Evolutionary conservation across 2,113 vertebrate species (phyloP), one percentile per base, ranked within the genome.

Genomic region (Leucopsar rothschildi): DNA sequence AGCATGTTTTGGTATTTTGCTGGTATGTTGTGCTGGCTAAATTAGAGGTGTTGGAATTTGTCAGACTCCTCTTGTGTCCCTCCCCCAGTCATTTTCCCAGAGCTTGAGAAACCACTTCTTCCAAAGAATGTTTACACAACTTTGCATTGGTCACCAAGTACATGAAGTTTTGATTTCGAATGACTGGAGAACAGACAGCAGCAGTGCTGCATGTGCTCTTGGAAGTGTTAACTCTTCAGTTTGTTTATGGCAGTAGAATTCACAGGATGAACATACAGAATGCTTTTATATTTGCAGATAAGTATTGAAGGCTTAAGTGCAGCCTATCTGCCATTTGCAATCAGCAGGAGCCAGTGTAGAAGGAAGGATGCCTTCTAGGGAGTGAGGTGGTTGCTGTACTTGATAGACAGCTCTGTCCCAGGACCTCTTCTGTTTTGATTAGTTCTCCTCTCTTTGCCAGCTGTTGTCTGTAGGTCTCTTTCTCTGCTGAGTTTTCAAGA

Each of bases 41-140:
- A 82, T 77, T 55, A 82, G 87, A 94, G 59, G 87, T 92, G 70
- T 82, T 88, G 91, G 95, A 95, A 95, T 97, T 95, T 92, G 59
- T 94, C 66, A 64, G 83, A 27, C 8, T 90, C 35, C 23, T 59
- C 66, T 71, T 78, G 50, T 40, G 27, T 77, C 44, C 60, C 22
- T 81, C 17, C 45, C 56, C 23, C 35, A 80, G 24, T 55, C 42
- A 25, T 91, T 96, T 95, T 94, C 81, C 82, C 66, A 92, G 81
- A 96, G 66, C 63, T 83, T 92, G 75, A 84, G 87, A 95, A 96
- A 83, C 47, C 49, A 83, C 39, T 57, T 95, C 66, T 83, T 93
- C 85, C 53, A 29, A 63, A 95, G 68, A 96, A 92, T 95, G 75
- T 97, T 96, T 94, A 83, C 61, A 83, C 73, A 85, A 82, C 40